Evolutionary conservation across 2,797 vertebrate species (phyloP).

Genomic region (Pelobates cultripes): DNA sequence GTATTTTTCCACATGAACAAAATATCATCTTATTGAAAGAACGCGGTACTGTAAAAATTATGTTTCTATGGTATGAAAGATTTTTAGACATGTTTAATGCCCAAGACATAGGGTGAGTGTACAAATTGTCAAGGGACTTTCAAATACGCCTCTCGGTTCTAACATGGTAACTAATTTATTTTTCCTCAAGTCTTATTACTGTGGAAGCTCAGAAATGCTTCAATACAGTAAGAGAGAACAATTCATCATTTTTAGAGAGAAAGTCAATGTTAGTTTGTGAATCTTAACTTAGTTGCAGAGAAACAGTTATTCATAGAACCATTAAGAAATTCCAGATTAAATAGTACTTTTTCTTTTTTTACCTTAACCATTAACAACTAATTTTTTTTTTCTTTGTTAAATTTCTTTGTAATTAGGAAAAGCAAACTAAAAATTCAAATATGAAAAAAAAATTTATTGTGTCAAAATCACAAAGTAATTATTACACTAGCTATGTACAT

Average conservation of each 20-base stretch:
- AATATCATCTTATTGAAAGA: neutral
- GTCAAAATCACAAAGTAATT: too few species aligned
- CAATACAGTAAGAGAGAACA: neutral
- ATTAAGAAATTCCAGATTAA: neutral
- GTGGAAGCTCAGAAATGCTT: neutral
- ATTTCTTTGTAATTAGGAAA: too few species aligned
- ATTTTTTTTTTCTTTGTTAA: too few species aligned
- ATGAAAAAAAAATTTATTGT: too few species aligned
- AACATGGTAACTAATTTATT: neutral
- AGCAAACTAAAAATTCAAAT: too few species aligned
- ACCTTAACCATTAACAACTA: too few species aligned
- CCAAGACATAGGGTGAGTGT: neutral
- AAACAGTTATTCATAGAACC: neutral
- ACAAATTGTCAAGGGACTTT: neutral
- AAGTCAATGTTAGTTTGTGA: conserved; percentile 7
- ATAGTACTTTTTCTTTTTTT: too few species aligned
- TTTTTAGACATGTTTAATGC: neutral
- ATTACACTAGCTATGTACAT: too few species aligned
- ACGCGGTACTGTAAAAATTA: neutral
- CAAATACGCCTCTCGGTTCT: neutral
- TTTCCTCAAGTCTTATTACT: neutral
- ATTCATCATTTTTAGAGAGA: conserved; percentile 27
- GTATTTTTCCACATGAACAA: too few species aligned
- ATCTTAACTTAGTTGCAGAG: conserved; percentile 8
- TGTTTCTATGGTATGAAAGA: neutral